Evolutionary conservation across 2,797 vertebrate species (phyloP).

Genomic region (Spinus olivaceus): DNA sequence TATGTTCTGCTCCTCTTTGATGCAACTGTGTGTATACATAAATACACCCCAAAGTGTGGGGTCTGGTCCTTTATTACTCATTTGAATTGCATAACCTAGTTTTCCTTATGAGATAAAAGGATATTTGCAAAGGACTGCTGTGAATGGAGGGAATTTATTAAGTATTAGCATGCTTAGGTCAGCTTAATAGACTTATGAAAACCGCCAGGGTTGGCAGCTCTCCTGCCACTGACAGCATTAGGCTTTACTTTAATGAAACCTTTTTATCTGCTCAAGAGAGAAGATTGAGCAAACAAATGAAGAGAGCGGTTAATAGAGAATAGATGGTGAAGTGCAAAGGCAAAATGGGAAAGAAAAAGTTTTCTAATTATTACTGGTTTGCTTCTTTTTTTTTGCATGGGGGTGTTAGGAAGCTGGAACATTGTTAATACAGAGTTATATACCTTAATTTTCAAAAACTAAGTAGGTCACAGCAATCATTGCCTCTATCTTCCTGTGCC

Average conservation of each 20-base stretch:
- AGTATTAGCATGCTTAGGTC: slow-evolving; percentile 18
- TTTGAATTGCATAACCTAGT: background rate
- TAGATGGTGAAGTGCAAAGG: background rate
- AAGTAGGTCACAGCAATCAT: background rate
- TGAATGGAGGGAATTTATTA: slow-evolving; percentile 1
- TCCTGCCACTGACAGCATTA: slow-evolving; percentile 34
- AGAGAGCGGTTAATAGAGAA: slow-evolving; percentile 23
- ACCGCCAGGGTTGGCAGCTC: background rate
- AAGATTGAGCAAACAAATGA: slow-evolving; percentile 24
- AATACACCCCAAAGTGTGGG: background rate
- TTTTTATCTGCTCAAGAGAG: slow-evolving; percentile 30
- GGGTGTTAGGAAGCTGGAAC: background rate
- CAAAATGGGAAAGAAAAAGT: background rate
- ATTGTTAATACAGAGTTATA: background rate
- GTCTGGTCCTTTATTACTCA: background rate
- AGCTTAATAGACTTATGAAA: slow-evolving; percentile 16
- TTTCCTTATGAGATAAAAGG: background rate
- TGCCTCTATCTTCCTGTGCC: background rate
- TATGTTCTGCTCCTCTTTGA: background rate
- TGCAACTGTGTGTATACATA: background rate
- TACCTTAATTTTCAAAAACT: background rate
- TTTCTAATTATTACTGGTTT: background rate
- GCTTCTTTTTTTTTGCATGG: no score
- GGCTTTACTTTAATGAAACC: slow-evolving; percentile 45
- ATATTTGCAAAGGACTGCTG: background rate